Conservation (phyloP, 2,888 invertebrate species). For the Augiades crinisus region DNA sequence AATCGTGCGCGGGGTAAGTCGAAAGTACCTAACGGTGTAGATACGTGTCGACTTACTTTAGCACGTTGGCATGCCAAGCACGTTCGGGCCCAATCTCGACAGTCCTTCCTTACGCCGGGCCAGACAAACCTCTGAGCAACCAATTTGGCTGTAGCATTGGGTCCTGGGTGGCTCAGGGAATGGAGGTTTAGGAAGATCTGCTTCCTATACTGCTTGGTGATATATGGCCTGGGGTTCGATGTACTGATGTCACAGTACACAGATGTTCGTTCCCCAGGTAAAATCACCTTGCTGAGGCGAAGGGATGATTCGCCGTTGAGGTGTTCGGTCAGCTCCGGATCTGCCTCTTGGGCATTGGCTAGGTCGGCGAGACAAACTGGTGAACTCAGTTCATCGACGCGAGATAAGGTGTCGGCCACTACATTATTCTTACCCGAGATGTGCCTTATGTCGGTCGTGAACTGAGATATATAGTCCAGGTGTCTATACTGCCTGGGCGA, state of each 20-base stretch:
- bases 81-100: conserved; percentile 40
- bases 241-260: neutral
- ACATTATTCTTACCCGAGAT: conserved; percentile 25
- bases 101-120: conserved; percentile 47
- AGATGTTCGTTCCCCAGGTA: neutral
- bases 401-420: conserved; percentile 35
- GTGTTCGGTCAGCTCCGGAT: neutral
- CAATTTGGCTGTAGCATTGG: conserved; percentile 27
- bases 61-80: conserved; percentile 45
- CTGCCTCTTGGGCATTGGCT: conserved; percentile 15
- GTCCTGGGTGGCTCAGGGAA: conserved; percentile 13
- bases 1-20: conserved; percentile 32
- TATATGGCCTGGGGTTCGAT: neutral
- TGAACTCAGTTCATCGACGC: conserved; percentile 30
- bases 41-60: conserved; percentile 42
- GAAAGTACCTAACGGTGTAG: conserved; percentile 37
- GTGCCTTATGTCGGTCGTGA: conserved; percentile 25
- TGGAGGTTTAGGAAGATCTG: neutral
- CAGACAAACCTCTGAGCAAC: conserved; percentile 48
- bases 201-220: neutral
- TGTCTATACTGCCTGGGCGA: conserved; percentile 26
- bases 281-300: neutral
- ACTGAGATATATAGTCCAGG: conserved; percentile 33
- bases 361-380: conserved; percentile 25
- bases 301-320: neutral